A percentile compares a stretch with the other conserved stretches of the same genome.
Conservation (phyloP, 2,113 vertebrate genomes). For the Monopterus albus region DNA sequence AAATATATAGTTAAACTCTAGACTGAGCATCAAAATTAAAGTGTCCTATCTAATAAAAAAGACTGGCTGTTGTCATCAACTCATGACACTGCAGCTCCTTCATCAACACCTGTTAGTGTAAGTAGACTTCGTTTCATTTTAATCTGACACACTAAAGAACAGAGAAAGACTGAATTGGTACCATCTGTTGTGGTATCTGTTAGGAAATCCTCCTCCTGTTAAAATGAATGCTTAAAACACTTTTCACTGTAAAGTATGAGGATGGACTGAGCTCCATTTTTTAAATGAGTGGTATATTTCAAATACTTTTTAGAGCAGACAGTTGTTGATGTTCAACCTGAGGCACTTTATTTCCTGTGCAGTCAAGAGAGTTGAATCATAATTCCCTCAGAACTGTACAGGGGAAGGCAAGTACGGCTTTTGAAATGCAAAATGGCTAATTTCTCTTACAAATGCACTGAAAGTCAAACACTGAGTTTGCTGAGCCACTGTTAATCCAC, state of each 20-base stretch:
- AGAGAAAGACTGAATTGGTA: not conserved
- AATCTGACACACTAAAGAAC: not conserved
- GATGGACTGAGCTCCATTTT: slow-evolving; percentile 17
- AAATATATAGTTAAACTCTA: not conserved
- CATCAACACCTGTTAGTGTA: not conserved
- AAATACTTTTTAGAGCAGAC: not conserved
- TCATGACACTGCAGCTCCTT: not conserved
- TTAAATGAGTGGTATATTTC: slow-evolving; percentile 8
- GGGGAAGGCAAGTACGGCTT: slow-evolving; percentile 47
- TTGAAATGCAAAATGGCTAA: slow-evolving; percentile 74
- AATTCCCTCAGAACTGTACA: slow-evolving; percentile 54
- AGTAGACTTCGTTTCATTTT: slow-evolving; percentile 1
- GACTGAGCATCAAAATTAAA: not conserved
- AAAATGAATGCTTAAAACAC: not conserved
- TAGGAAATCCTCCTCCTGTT: not conserved
- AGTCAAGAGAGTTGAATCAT: slow-evolving; percentile 46
- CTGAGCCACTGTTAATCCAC: slow-evolving; percentile 64
- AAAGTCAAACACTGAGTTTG: slow-evolving; percentile 57
- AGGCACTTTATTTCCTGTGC: slow-evolving; percentile 40
- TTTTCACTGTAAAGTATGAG: not conserved
- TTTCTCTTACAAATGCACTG: slow-evolving; percentile 61
- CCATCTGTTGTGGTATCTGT: slow-evolving; percentile 25
- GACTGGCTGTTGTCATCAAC: slow-evolving; percentile 9
- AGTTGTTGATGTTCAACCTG: slow-evolving; percentile 40
- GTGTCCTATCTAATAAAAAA: too few species aligned